phyloP scores from a whole-genome alignment of 2,888 invertebrate species.

The Gastracanthus pulcherrimus region DNA sequence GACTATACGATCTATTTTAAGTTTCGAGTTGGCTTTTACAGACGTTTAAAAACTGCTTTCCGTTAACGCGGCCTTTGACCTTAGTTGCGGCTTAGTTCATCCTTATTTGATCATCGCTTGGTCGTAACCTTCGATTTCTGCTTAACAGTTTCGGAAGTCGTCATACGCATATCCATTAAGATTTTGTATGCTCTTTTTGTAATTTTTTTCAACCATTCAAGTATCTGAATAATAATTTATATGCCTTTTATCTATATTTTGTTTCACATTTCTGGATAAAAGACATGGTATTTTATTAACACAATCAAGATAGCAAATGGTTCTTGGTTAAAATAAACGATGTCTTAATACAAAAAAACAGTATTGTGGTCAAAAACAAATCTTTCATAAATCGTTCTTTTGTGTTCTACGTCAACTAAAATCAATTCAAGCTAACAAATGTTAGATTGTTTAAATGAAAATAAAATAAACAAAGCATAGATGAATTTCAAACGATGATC shows the following conservation, averaged over 20 bases:
- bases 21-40: background rate
- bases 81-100: background rate
- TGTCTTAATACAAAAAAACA: no score
- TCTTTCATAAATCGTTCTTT: no score
- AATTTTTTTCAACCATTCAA: background rate
- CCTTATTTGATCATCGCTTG: background rate
- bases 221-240: background rate
- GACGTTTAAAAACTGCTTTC: background rate
- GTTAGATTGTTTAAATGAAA: background rate
- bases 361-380: no score
- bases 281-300: background rate
- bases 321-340: background rate
- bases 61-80: slow-evolving; percentile 3
- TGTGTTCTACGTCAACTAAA: no score
- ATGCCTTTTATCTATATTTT: background rate
- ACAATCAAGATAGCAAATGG: background rate
- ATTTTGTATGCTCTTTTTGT: background rate
- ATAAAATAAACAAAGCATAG: background rate
- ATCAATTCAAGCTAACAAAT: background rate
- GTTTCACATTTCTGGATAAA: background rate
- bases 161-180: background rate
- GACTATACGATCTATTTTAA: background rate
- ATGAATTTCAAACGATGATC: background rate
- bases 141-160: slow-evolving; percentile 9
- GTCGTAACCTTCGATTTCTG: slow-evolving; percentile 19